Evolutionary conservation across 1,140 invertebrate species (phyloP), one percentile per base, ranked within the genome.

Genomic region (Drosophila miranda): DNA sequence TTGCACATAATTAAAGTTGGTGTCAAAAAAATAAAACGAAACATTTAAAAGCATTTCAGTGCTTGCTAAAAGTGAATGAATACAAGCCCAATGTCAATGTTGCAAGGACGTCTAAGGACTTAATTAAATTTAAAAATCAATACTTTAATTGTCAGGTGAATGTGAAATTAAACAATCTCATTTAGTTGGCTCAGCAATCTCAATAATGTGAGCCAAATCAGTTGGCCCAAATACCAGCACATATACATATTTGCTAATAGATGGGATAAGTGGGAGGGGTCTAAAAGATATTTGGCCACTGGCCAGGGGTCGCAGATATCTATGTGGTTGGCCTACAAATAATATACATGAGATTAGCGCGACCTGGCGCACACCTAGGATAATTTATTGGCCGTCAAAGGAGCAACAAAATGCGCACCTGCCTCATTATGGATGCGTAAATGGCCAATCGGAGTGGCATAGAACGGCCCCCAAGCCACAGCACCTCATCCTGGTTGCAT

Each of bases 311-410:
- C 23, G 14, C 23, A 11, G 52, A 34, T 16, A 28, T n/a, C 19
- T 3, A 13, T 51, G 34, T 42, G 28, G 69, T 52, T 44, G 38
- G 26, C 19, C 46, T 5, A 7, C 44, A 59, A 43, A 67, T 55
- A 73, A 44, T 57, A 64, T 69, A 23, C 51, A 59, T 48, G 46
- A 79, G 70, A 60, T 70, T 75, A 63, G 52, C 58, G 26, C 52
- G 56, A 52, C 56, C 44, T 28, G 28, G 4, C 19, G 69, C 78
- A 64, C 69, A 78, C 69, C 78, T 75, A 13, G 6, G 21, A 55
- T 71, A 75, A 82, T 78, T 83, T 82, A 82, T 83, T 66, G 64
- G 52, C 57, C 59, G 48, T 62, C 52, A 66, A 59, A 59, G 53
- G 56, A 61, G 50, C 52, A 45, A 30, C 60, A 48, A 60, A 70